phyloP scores from a whole-genome alignment of 2,113 vertebrate species.

The Acanthisitta chloris region DNA sequence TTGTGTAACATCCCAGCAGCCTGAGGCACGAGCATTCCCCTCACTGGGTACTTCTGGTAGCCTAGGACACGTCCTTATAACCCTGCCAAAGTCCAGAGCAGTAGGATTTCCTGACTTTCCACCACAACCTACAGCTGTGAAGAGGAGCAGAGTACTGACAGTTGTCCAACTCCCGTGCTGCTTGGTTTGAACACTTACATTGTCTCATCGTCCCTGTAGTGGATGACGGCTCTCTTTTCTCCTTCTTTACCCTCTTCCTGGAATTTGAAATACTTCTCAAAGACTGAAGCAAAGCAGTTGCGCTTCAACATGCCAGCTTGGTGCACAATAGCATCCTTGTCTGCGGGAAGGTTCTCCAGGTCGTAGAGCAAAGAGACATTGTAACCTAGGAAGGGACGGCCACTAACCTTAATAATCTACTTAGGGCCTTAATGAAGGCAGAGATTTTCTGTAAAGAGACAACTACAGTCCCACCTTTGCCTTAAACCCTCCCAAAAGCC shows the following conservation, averaged over 20 bases:
- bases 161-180: rapidly evolving
- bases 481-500: neutral
- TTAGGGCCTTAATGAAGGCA: neutral
- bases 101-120: neutral
- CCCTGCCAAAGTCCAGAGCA: neutral
- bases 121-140: neutral
- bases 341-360: conserved; percentile 89
- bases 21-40: neutral
- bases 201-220: conserved; percentile 97
- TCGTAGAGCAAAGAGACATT: conserved; percentile 89
- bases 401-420: neutral
- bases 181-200: conserved; percentile 79
- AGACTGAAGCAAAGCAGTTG: conserved; percentile 97
- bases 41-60: neutral
- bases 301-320: conserved; percentile 95
- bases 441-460: neutral
- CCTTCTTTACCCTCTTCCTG: conserved; percentile 97
- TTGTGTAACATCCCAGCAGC: conserved; percentile 6
- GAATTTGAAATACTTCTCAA: conserved; percentile 98
- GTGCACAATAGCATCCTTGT: conserved; percentile 88
- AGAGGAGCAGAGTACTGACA: neutral
- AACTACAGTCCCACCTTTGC: neutral
- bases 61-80: neutral
- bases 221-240: conserved; percentile 93
- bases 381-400: conserved; percentile 73